Base-by-base conservation (phyloP, 2,113 vertebrate genomes). In the Halichoeres trimaculatus region DNA sequence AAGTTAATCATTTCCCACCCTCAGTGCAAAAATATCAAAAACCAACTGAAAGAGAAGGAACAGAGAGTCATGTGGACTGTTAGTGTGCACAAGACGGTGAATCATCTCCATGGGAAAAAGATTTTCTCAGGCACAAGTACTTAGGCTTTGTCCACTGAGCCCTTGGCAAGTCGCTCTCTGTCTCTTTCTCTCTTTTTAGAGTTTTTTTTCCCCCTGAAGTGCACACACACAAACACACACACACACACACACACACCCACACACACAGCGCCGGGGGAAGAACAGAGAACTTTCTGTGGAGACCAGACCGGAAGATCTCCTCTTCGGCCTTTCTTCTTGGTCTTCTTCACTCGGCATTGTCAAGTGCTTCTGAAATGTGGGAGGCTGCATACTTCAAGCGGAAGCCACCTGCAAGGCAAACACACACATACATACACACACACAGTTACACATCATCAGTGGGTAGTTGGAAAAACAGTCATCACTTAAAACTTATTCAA, bases 331-430 rank as follows among this genome's bases (percentile, higher is more conserved):
- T 11, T 36, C 69, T 34, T 16, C 43, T 45, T 56, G 30, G 12
- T 53, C 81, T 1, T 91, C 88, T 91, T 97, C 94, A 97, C 93
- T 98, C 96, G 75, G 94, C 95, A 88, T 95, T 95, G 93, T 98
- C 96, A 90, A 95, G 95, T 89, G 94, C 89, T 88, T 98, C 96
- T 90, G 95, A 94, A 92, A 95, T 91, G 91, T 94, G 95, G 92
- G 95, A 93, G 91, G 95, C 94, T 83, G 95, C 93, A 88, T 95
- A 97, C 91, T 96, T 97, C 89, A 98, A 93, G 93, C 96, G 95
- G 94, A 96, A 96, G 91, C 95, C 96, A 94, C 96, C 96, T 93
- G 84, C 0, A 47, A 35, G 0, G 62, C 16, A 41, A 66, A 56
- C 12, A 68, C 45, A 56, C 22, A 57, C 41, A 80, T 30, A 67